A percentile compares a stretch with the other conserved stretches of the same genome.
Evolutionary conservation across 2,113 vertebrate species (phyloP).

Genomic region (Phylloscopus whistleri): DNA sequence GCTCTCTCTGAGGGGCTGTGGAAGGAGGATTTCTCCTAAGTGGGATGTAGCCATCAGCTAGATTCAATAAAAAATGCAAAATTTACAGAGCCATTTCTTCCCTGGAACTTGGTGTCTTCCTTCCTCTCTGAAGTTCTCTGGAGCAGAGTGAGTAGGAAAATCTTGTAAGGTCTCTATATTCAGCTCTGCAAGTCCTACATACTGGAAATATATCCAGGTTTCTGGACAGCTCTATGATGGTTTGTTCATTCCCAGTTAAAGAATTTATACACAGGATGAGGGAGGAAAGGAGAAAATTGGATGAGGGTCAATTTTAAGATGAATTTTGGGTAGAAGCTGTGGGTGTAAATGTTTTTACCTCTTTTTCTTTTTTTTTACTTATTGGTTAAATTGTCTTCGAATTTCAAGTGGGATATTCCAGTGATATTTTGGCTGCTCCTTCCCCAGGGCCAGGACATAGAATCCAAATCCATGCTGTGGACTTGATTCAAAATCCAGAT

Average conservation of each 20-base stretch:
- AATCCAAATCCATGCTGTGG: background rate
- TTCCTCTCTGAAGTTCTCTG: background rate
- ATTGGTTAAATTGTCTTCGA: background rate
- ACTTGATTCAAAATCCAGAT: background rate
- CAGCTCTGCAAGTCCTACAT: background rate
- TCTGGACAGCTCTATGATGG: background rate
- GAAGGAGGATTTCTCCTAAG: background rate
- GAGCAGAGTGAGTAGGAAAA: background rate
- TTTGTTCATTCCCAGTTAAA: background rate
- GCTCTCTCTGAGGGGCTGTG: background rate
- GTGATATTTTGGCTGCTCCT: background rate
- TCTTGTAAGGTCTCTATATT: background rate
- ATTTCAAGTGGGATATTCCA: background rate
- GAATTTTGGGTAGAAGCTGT: background rate
- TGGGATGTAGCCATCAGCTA: background rate
- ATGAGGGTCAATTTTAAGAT: background rate
- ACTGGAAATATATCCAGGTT: background rate
- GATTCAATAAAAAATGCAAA: background rate
- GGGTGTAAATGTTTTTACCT: background rate
- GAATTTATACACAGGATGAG: background rate
- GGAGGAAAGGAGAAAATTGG: background rate
- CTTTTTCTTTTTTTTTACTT: background rate
- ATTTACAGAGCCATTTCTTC: background rate
- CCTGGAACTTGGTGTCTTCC: background rate
- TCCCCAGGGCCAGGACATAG: background rate